These are phyloP conservation scores for Diploscapter pachys DNA, from an alignment of 1,140 invertebrate species.

Conservation along the genomic window DNA sequence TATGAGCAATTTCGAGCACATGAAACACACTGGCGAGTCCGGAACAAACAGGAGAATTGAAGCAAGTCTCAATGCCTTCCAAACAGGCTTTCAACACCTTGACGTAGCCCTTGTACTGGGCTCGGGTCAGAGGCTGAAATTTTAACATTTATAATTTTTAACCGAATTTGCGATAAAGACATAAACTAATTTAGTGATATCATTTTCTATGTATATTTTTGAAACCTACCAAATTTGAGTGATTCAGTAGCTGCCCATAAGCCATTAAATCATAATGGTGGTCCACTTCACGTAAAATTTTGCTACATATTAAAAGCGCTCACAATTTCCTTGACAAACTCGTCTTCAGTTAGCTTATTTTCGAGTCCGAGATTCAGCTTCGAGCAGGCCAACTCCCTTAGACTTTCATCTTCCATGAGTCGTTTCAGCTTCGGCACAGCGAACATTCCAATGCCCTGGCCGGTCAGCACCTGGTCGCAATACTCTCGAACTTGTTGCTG, in stretches of 20 bases:
- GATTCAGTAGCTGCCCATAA: no score
- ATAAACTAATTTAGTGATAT: no score
- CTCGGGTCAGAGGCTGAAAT: constrained; percentile 75
- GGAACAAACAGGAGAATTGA: constrained; percentile 84
- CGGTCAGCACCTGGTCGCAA: constrained; percentile 82
- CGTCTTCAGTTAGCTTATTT: constrained; percentile 82
- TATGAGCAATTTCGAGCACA: constrained; percentile 93
- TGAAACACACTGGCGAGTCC: constrained; percentile 80
- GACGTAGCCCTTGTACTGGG: constrained; percentile 92
- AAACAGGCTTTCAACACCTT: constrained; percentile 83
- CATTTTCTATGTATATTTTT: no score
- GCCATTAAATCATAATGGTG: no score
- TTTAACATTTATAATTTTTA: constrained; percentile 37
- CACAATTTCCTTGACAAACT: constrained; percentile 96
- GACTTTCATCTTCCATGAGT: constrained; percentile 97
- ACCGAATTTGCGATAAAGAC: neutral
- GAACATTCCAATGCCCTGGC: constrained; percentile 94
- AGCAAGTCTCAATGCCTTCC: constrained; percentile 68
- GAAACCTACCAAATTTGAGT: no score
- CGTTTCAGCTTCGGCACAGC: constrained; percentile 89
- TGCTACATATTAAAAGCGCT: constrained; percentile 51
- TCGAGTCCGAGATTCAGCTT: constrained; percentile 91
- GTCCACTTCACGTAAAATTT: neutral
- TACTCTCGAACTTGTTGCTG: constrained; percentile 71
- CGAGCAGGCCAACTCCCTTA: constrained; percentile 88